phyloP scores from a whole-genome alignment of 2,888 invertebrate species.

The Drosophila kokeensis region DNA sequence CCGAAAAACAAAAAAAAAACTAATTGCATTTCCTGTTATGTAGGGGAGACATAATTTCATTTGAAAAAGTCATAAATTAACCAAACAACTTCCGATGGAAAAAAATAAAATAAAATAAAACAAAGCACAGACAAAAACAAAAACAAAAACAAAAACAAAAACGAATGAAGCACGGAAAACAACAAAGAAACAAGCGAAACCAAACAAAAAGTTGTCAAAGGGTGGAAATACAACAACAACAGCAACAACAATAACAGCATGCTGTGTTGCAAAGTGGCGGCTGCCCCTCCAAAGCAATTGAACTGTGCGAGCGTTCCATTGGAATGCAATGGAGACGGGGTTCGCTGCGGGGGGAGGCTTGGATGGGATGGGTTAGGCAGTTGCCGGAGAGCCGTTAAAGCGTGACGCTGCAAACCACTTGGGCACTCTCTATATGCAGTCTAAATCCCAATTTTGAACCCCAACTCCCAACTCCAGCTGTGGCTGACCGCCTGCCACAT shows the following conservation, averaged over 20 bases:
- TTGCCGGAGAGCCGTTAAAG: slow-evolving; percentile 57
- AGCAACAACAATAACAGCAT: slow-evolving; percentile 26
- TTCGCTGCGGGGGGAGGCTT: slow-evolving; percentile 4
- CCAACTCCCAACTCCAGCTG: slow-evolving; percentile 37
- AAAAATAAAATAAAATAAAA: slow-evolving; percentile 49
- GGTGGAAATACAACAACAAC: slow-evolving; percentile 39
- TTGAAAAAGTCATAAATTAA: slow-evolving; percentile 74
- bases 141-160: slow-evolving; percentile 29
- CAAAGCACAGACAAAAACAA: slow-evolving; percentile 46
- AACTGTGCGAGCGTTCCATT: slow-evolving; percentile 10
- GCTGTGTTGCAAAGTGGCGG: slow-evolving; percentile 37
- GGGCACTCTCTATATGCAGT: slow-evolving; percentile 38
- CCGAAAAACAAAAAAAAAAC: slow-evolving; percentile 59
- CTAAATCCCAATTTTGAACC: slow-evolving; percentile 8
- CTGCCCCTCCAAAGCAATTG: slow-evolving; percentile 37
- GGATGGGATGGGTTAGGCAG: slow-evolving; percentile 15
- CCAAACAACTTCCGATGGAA: slow-evolving; percentile 77
- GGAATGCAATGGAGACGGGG: slow-evolving; percentile 19
- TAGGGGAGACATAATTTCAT: slow-evolving; percentile 59
- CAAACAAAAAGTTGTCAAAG: slow-evolving; percentile 62
- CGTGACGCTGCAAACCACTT: slow-evolving; percentile 61
- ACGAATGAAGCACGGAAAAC: slow-evolving; percentile 59
- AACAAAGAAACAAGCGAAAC: slow-evolving; percentile 47
- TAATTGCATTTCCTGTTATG: slow-evolving; percentile 77
- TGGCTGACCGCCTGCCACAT: slow-evolving; percentile 67